phyloP scores from a whole-genome alignment of 2,797 vertebrate species.

The Arctocebus calabarensis region DNA sequence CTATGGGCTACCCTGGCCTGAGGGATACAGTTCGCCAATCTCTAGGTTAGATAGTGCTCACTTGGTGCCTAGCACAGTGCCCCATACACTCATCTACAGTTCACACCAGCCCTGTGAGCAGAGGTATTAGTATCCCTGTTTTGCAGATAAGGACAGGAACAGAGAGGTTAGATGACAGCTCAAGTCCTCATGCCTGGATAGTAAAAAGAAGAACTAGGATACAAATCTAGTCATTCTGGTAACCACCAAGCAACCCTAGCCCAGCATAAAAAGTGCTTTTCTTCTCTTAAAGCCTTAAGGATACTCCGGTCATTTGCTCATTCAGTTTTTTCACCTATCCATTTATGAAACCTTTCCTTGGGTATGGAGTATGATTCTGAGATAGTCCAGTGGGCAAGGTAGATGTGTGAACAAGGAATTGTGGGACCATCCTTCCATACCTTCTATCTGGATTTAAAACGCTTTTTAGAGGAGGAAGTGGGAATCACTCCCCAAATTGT shows the following conservation, averaged over 20 bases:
- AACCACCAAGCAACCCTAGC: rapidly evolving
- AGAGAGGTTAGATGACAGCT: not conserved
- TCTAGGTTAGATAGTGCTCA: not conserved
- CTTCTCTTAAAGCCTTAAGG: not conserved
- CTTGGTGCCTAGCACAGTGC: not conserved
- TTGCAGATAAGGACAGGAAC: not conserved
- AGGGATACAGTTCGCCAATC: not conserved
- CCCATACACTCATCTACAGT: not conserved
- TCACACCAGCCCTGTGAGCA: not conserved
- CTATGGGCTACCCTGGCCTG: rapidly evolving
- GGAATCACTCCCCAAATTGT: not conserved
- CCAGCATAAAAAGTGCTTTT: not conserved
- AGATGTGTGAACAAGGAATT: not conserved
- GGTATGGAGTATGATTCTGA: not conserved
- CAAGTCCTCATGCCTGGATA: not conserved
- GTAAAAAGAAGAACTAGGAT: not conserved
- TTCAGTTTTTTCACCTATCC: not conserved
- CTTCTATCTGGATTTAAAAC: not conserved
- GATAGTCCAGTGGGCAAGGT: not conserved
- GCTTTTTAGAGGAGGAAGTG: not conserved
- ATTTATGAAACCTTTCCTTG: not conserved
- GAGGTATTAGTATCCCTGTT: not conserved
- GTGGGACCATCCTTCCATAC: not conserved
- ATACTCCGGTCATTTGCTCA: not conserved
- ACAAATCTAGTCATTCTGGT: not conserved